A percentile compares a stretch with the other conserved stretches of the same genome.
Conservation (phyloP, 2,797 vertebrate species). For the Otolemur crassicaudatus region DNA sequence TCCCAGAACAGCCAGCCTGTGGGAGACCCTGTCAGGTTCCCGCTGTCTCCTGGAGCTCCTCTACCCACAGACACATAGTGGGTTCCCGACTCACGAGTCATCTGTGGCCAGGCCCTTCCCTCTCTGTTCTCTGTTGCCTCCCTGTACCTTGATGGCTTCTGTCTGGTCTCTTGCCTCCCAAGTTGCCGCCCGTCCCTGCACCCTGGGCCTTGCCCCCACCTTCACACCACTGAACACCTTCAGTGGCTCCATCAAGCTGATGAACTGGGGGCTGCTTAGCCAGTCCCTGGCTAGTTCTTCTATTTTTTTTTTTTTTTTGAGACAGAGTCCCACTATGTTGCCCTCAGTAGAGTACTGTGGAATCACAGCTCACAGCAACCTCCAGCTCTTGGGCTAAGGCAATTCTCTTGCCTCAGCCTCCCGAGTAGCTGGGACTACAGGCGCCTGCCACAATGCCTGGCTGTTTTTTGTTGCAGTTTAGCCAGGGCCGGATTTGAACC, state of each 20-base stretch:
- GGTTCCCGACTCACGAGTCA: not conserved
- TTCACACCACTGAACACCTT: not conserved
- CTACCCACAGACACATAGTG: fast-evolving
- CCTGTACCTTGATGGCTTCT: not conserved
- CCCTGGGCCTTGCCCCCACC: not conserved
- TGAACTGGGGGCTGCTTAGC: not conserved
- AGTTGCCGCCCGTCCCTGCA: too few relatives aligned
- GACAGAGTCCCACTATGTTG: too few relatives aligned
- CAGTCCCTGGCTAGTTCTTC: not conserved
- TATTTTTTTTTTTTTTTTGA: too few relatives aligned
- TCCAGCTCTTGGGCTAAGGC: too few relatives aligned
- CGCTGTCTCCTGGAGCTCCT: not conserved
- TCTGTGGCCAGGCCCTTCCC: not conserved
- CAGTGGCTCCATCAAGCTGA: not conserved
- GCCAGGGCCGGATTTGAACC: too few relatives aligned
- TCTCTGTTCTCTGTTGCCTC: not conserved
- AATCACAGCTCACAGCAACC: too few relatives aligned
- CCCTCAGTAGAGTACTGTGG: too few relatives aligned
- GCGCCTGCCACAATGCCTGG: too few relatives aligned
- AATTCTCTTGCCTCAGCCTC: too few relatives aligned
- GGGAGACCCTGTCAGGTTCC: not conserved
- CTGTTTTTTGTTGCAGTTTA: too few relatives aligned
- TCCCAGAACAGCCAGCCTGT: fast-evolving
- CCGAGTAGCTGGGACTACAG: too few relatives aligned
- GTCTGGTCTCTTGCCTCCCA: not conserved